These are phyloP conservation scores for Parotocinclus haroldoi DNA, from an alignment of 2,797 vertebrate species.

Conservation along the genomic window DNA sequence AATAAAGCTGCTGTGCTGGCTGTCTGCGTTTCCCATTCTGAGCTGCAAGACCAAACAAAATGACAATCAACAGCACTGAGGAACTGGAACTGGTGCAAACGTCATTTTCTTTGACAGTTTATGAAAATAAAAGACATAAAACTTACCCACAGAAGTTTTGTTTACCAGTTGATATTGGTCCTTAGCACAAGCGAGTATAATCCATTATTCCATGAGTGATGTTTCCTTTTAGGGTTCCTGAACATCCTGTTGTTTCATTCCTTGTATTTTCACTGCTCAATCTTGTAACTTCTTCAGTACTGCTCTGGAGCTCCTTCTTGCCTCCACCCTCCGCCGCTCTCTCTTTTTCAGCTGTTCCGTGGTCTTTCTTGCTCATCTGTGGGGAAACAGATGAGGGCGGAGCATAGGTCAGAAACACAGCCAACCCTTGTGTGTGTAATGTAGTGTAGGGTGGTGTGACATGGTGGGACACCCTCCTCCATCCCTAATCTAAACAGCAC, in stretches of 20 bases:
- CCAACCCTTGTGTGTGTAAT: constrained; percentile 55
- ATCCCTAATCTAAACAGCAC: constrained; percentile 48
- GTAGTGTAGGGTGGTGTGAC: constrained; percentile 32
- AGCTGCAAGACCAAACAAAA: constrained; percentile 51
- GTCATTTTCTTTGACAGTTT: not conserved
- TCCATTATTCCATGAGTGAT: constrained; percentile 43
- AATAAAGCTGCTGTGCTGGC: constrained; percentile 74
- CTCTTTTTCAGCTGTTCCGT: constrained; percentile 41
- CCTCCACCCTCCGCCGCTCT: constrained; percentile 19
- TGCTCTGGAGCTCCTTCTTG: constrained; percentile 12
- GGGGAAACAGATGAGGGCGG: constrained; percentile 64
- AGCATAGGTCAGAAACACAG: constrained; percentile 58
- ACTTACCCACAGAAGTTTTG: not conserved
- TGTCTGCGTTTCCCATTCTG: constrained; percentile 92
- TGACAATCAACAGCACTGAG: not conserved
- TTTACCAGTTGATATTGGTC: constrained; percentile 51
- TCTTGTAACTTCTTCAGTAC: not conserved
- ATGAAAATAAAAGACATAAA: not conserved
- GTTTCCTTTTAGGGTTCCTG: not conserved
- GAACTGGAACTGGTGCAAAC: not conserved
- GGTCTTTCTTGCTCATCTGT: constrained; percentile 65
- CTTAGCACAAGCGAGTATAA: constrained; percentile 31
- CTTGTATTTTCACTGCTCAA: constrained; percentile 17
- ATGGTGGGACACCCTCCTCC: constrained; percentile 39
- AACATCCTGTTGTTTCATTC: constrained; percentile 8